Conservation (phyloP, 1,140 invertebrate species). For the Yoshiicerus persimilis region DNA sequence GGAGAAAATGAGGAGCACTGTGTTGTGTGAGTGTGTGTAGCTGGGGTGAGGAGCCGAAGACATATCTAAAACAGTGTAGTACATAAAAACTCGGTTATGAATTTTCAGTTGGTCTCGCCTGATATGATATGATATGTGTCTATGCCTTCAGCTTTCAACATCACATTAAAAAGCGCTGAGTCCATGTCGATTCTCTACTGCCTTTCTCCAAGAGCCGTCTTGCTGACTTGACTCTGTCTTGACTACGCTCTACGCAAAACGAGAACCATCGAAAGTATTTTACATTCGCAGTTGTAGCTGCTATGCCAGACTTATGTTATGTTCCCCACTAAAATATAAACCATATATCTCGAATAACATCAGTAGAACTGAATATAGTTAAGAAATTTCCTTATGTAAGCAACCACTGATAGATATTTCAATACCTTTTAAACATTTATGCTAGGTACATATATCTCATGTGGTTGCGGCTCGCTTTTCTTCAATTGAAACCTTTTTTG, state of each 20-base stretch:
- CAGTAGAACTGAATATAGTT: not conserved
- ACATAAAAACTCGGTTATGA: constrained; percentile 30
- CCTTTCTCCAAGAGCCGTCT: not conserved
- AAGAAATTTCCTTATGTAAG: not conserved
- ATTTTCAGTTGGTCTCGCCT: constrained; percentile 17
- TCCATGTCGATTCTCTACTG: constrained; percentile 4
- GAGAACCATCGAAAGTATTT: not conserved
- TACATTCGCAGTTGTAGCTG: not conserved
- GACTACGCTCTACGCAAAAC: not conserved
- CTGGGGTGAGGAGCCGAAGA: not conserved
- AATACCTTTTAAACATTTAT: not conserved
- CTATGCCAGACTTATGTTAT: no score
- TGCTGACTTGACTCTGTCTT: not conserved
- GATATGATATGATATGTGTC: constrained; percentile 24
- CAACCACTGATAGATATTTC: not conserved
- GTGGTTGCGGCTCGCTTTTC: not conserved
- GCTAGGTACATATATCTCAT: not conserved
- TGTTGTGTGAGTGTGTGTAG: not conserved
- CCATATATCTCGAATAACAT: not conserved
- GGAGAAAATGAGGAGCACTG: not conserved
- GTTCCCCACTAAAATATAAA: not conserved
- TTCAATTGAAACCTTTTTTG: not conserved
- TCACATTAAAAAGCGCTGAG: constrained; percentile 38
- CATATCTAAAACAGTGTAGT: not conserved
- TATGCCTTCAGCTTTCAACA: constrained; percentile 27